Evolutionary conservation across 2,888 invertebrate genomes (phyloP), one percentile per base, ranked within the genome.

Genomic region (Carpatolechia fugitivella): DNA sequence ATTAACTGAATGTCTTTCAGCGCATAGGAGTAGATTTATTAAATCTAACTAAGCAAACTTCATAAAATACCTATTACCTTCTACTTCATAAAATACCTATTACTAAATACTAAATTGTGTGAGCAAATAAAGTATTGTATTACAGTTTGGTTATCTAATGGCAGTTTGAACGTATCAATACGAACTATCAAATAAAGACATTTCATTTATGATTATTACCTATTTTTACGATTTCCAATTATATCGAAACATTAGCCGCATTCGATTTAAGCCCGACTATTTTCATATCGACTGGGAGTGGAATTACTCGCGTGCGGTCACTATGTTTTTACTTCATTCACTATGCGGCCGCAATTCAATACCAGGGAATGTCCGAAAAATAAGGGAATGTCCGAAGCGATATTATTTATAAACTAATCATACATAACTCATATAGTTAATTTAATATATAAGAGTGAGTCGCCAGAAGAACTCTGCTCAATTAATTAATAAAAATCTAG

Each of bases 251-350:
- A 49, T 41, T 20, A 30, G 47, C 56, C 58, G 56, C 59, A 52
- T 59, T 59, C 52, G 57, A 58, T 63, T 59, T 20, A 53, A 44
- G 16, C 55, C 30, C 48, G 44, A 61, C 58, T 59, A 60, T 61
- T 62, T 62, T 61, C 54, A 60, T 65, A 63, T 58, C 52, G 55
- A 48, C 20, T 54, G 48, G 40, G 46, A 35, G 57, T 41, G 46
- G 55, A 61, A 64, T 61, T 59, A 58, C 59, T 24, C 3, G 24
- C 24, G 60, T 59, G 61, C 52, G 61, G 61, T 60, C 54, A 33
- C 52, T 38, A 57, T 59, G 54, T 60, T 62, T 54, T 60, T 52
- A 55, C 48, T 56, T 55, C 52, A 54, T 56, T 59, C 51, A 44
- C 44, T 51, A 36, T 30, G 51, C 44, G 46, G 56, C 57, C 56